phyloP scores from a whole-genome alignment of 30 jellyfish, hydroid and myxozoan genomes.

The Hydractinia echinata region DNA sequence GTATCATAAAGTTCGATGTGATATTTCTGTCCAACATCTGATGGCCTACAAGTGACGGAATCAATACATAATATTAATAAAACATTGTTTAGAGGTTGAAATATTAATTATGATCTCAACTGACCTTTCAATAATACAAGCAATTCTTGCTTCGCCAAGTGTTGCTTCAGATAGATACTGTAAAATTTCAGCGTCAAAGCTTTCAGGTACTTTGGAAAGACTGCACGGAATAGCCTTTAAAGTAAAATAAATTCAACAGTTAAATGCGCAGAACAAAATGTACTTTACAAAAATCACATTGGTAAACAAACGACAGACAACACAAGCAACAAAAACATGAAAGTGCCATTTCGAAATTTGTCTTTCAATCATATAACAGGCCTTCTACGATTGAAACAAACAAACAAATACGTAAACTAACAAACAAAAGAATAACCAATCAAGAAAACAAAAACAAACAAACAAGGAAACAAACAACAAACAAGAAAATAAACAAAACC shows the following conservation, averaged over 20 bases:
- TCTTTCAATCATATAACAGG: not conserved
- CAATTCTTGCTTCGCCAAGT: constrained; percentile 53
- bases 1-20: constrained; percentile 43
- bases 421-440: no score
- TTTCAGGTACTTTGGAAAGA: constrained; percentile 46
- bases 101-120: not conserved
- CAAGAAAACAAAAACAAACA: no score
- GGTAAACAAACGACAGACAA: not conserved
- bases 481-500: not conserved
- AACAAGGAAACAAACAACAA: no score
- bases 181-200: constrained; percentile 48
- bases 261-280: no score
- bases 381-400: not conserved
- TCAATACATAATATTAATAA: not conserved
- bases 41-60: not conserved
- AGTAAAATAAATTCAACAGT: not conserved
- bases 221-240: constrained; percentile 62
- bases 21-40: not conserved
- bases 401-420: no score
- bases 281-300: not conserved
- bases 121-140: constrained; percentile 44
- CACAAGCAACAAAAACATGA: not conserved
- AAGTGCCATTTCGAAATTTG: not conserved
- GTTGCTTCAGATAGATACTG: constrained; percentile 48
- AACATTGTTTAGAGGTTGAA: not conserved